These are phyloP conservation scores for Epirrhoe alternata DNA, from an alignment of 2,888 invertebrate genomes.

Conservation along the genomic window DNA sequence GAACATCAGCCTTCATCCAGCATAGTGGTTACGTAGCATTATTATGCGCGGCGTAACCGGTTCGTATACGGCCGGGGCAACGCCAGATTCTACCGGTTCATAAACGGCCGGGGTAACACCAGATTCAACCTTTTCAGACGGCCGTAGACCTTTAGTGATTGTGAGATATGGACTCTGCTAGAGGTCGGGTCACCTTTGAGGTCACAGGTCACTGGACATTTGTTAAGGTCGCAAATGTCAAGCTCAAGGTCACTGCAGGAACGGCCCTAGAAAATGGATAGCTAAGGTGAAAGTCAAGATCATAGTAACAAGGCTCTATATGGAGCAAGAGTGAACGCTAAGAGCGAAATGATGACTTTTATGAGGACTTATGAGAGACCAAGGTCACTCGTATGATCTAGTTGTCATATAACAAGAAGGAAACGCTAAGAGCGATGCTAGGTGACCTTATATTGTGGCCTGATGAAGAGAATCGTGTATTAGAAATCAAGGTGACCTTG, in stretches of 20 bases:
- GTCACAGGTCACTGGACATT: neutral
- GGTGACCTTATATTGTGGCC: neutral
- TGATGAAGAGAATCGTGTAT: neutral
- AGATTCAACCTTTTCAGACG: conserved; percentile 45
- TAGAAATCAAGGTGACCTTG: conserved; percentile 14
- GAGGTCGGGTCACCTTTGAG: conserved; percentile 8
- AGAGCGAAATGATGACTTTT: neutral
- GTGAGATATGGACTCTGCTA: conserved; percentile 1
- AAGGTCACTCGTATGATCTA: too few relatives aligned
- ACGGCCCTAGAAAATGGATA: neutral
- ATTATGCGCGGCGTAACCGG: conserved; percentile 74
- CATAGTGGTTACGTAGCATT: conserved; percentile 78
- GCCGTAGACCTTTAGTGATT: conserved; percentile 26
- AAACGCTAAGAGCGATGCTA: neutral
- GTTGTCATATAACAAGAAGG: neutral
- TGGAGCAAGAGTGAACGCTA: neutral
- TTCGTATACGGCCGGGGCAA: conserved; percentile 72
- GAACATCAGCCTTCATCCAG: conserved; percentile 60
- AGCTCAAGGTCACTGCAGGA: neutral
- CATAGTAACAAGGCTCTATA: too few relatives aligned
- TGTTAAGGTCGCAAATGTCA: neutral
- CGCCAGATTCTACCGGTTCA: conserved; percentile 67
- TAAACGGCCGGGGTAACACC: conserved; percentile 65
- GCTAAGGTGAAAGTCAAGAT: neutral
- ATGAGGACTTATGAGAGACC: too few relatives aligned